Evolutionary conservation across 2,113 vertebrate species (phyloP).

Genomic region (Phalacrocorax carbo): DNA sequence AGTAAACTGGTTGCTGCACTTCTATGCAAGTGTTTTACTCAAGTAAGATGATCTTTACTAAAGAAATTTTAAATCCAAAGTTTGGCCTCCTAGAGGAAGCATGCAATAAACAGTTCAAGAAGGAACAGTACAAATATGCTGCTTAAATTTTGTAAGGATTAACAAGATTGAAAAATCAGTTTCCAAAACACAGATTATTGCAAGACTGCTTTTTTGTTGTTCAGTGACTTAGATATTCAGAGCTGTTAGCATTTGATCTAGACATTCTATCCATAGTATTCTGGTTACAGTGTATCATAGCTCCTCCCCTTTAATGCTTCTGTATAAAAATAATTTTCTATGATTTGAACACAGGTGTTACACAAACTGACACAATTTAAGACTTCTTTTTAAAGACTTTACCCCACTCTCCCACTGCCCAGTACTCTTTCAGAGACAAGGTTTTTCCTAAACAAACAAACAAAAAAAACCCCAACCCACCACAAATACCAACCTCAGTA

Average conservation of each 20-base stretch:
- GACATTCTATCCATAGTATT: not conserved
- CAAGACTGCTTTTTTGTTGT: not conserved
- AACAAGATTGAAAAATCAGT: not conserved
- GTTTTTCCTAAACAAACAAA: not conserved
- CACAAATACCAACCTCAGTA: slow-evolving; percentile 75
- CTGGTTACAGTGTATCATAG: not conserved
- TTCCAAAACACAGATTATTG: not conserved
- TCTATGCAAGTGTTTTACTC: not conserved
- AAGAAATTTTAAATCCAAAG: not conserved
- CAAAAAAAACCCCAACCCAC: not conserved
- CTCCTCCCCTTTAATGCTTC: not conserved
- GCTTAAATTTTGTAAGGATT: not conserved
- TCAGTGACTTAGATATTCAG: not conserved
- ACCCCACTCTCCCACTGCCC: not conserved
- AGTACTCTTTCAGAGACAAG: not conserved
- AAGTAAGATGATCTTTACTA: not conserved
- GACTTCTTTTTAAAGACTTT: not conserved
- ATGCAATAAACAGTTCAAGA: not conserved
- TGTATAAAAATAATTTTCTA: not conserved
- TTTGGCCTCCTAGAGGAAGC: not conserved
- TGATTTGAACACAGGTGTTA: not conserved
- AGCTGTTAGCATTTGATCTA: not conserved
- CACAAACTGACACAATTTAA: not conserved
- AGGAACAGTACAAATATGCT: not conserved
- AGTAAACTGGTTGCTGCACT: not conserved